phyloP scores from a whole-genome alignment of 2,888 invertebrate genomes.

The Eristalis arbustorum region DNA sequence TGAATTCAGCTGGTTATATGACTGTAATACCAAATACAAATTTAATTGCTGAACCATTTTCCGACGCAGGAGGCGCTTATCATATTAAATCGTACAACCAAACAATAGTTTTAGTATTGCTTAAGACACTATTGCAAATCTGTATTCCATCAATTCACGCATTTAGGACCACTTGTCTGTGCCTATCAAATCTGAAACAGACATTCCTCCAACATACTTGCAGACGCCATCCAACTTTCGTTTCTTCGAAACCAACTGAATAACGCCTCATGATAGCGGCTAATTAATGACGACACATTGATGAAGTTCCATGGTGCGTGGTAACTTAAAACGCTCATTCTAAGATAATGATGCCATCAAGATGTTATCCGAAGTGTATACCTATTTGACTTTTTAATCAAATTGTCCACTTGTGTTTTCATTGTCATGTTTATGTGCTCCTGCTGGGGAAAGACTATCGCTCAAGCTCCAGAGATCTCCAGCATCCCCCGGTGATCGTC shows the following conservation, averaged over 20 bases:
- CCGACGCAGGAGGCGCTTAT: no score
- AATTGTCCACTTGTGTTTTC: constrained; percentile 46
- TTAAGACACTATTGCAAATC: no score
- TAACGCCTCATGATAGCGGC: not conserved
- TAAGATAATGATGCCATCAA: constrained; percentile 58
- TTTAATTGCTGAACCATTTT: no score
- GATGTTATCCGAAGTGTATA: constrained; percentile 34
- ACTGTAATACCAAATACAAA: no score
- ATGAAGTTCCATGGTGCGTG: not conserved
- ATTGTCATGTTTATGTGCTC: constrained; percentile 61
- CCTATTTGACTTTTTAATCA: constrained; percentile 46
- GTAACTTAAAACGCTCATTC: constrained; percentile 42
- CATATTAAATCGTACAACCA: no score
- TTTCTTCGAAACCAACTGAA: not conserved
- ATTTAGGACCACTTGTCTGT: not conserved
- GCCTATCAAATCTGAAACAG: not conserved
- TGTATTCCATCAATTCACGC: not conserved
- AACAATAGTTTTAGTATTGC: no score
- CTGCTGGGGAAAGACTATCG: constrained; percentile 56
- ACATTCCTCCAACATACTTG: not conserved
- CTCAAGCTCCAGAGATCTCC: constrained; percentile 32
- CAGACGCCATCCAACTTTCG: not conserved
- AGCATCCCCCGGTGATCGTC: constrained; percentile 35
- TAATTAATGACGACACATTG: not conserved
- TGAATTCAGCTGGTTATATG: no score